phyloP scores from a whole-genome alignment of 2,113 vertebrate genomes.

The Alligator sinensis region DNA sequence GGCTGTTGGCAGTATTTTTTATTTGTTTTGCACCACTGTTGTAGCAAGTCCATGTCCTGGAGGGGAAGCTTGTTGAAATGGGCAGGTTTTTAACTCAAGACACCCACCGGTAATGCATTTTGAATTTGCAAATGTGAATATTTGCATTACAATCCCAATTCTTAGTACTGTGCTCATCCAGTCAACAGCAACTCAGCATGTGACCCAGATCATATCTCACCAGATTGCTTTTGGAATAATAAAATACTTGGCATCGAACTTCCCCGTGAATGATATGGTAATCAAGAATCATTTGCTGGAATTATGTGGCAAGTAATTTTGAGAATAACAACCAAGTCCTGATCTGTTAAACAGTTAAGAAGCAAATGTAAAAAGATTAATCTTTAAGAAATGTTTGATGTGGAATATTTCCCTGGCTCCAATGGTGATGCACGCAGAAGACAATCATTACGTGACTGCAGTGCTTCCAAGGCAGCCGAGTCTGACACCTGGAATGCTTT shows the following conservation, averaged over 20 bases:
- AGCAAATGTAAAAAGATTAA: not conserved
- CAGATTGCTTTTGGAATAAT: not conserved
- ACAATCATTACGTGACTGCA: not conserved
- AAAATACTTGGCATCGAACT: not conserved
- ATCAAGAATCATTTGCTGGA: not conserved
- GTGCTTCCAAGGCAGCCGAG: not conserved
- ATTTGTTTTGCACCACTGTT: not conserved
- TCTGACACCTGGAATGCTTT: not conserved
- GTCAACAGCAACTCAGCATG: not conserved
- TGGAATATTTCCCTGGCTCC: not conserved
- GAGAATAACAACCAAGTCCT: not conserved
- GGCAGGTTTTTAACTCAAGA: fast-evolving
- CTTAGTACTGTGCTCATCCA: not conserved
- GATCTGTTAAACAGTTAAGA: not conserved
- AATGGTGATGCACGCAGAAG: not conserved
- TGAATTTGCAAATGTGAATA: not conserved
- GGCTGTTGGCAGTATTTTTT: not conserved
- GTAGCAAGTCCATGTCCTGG: not conserved
- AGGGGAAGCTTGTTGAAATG: not conserved
- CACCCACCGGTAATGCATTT: not conserved
- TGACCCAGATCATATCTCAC: not conserved
- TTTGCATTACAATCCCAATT: not conserved
- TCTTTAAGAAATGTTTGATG: not conserved
- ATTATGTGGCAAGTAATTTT: not conserved
- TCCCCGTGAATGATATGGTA: not conserved